Evolutionary conservation across 2,888 invertebrate genomes (phyloP).

Genomic region (Notocelia uddmanniana): DNA sequence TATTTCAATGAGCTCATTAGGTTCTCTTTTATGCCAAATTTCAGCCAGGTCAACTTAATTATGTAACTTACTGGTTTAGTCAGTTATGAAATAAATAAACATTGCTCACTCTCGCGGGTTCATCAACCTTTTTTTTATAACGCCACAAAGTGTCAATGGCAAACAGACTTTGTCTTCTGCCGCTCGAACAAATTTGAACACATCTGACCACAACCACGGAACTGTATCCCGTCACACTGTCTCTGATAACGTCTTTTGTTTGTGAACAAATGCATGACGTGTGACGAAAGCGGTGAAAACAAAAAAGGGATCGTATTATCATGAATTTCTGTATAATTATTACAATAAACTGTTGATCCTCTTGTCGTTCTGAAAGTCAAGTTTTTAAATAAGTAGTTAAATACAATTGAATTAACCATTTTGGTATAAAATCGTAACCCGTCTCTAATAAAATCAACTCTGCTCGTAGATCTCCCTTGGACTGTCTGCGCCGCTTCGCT

Average conservation of each 20-base stretch:
- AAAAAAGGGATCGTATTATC: constrained; percentile 10
- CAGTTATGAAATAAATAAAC: background rate
- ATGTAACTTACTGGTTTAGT: too few relatives aligned
- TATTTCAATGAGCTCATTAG: background rate
- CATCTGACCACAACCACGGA: constrained; percentile 28
- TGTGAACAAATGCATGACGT: constrained; percentile 11
- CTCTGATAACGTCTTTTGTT: constrained; percentile 34
- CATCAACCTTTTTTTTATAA: constrained; percentile 36
- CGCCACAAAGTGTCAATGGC: constrained; percentile 21
- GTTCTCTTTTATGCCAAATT: too few relatives aligned
- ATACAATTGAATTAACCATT: too few relatives aligned
- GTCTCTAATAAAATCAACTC: too few relatives aligned
- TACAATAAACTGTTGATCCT: too few relatives aligned
- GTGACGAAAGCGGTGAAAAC: constrained; percentile 10
- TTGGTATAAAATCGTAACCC: too few relatives aligned
- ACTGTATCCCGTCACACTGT: constrained; percentile 31
- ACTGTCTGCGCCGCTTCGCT: constrained; percentile 35
- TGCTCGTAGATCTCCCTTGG: background rate
- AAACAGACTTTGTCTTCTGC: constrained; percentile 38
- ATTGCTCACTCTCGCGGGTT: constrained; percentile 30
- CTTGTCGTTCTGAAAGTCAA: too few relatives aligned
- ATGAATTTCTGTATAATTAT: background rate
- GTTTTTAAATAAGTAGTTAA: too few relatives aligned
- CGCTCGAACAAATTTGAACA: constrained; percentile 40
- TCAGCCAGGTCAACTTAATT: background rate